Conservation (phyloP, 1,140 invertebrate species). For the Euschistus heros region DNA sequence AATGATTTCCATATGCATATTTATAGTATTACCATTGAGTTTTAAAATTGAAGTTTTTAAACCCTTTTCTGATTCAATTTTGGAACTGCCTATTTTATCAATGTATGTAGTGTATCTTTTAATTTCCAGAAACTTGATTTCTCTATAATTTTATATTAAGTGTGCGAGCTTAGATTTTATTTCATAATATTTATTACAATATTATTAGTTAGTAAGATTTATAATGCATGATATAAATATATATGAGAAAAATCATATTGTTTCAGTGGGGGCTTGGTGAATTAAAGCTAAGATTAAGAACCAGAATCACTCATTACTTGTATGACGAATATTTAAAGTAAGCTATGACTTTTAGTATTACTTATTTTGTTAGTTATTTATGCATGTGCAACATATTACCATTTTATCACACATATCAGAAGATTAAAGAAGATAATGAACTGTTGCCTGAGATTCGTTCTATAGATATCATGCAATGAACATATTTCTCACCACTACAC, state of each 20-base stretch:
- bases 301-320: conserved; percentile 74
- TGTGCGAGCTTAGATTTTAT: not conserved
- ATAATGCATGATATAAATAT: conserved; percentile 10
- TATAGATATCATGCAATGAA: not conserved
- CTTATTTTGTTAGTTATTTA: not conserved
- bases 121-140: not conserved
- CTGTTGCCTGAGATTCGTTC: not conserved
- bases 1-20: too few species aligned
- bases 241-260: not conserved
- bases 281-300: conserved; percentile 80
- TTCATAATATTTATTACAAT: not conserved
- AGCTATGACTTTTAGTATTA: conserved; percentile 28
- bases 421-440: not conserved
- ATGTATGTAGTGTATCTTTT: not conserved
- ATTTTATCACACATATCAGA: not conserved
- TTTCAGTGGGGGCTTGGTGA: conserved; percentile 78
- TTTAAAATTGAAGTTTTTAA: too few species aligned
- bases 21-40: too few species aligned
- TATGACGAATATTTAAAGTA: conserved; percentile 89
- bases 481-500: not conserved
- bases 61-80: too few species aligned
- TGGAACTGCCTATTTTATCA: not conserved
- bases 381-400: not conserved
- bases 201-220: not conserved
- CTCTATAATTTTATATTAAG: not conserved